A percentile compares a stretch with the other conserved stretches of the same genome.
Conservation (phyloP, 1,140 invertebrate genomes). For the Maconellicoccus hirsutus region DNA sequence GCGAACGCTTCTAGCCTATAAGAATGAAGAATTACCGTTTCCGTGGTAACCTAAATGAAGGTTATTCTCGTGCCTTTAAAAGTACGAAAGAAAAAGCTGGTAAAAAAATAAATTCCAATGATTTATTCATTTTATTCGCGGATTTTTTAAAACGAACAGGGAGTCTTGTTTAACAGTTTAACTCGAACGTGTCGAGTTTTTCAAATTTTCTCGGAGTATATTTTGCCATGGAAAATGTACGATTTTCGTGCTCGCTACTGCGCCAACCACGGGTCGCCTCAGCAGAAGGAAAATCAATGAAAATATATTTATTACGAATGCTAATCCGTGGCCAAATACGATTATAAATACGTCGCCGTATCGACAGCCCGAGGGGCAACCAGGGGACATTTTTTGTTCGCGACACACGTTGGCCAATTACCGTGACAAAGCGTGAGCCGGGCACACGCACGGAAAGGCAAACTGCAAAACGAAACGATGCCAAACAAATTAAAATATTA, state of each 20-base stretch:
- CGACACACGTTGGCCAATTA: conserved; percentile 13
- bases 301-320: no score
- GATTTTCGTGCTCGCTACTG: no score
- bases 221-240: no score
- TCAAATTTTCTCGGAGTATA: no score
- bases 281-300: no score
- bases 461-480: background rate
- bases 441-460: background rate
- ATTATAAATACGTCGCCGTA: background rate
- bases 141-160: no score
- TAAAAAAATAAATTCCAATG: conserved; percentile 3
- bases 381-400: background rate
- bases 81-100: background rate
- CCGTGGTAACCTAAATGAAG: conserved; percentile 20
- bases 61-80: conserved; percentile 12
- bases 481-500: conserved; percentile 22
- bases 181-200: no score
- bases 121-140: conserved; percentile 12
- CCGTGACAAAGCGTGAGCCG: background rate
- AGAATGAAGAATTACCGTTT: conserved; percentile 21
- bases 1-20: conserved; percentile 1
- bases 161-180: no score
- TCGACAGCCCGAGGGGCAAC: no score
- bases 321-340: background rate
- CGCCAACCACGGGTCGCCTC: no score